Base-by-base conservation (phyloP, 2,113 vertebrate genomes). In the Xiphophorus hellerii region DNA sequence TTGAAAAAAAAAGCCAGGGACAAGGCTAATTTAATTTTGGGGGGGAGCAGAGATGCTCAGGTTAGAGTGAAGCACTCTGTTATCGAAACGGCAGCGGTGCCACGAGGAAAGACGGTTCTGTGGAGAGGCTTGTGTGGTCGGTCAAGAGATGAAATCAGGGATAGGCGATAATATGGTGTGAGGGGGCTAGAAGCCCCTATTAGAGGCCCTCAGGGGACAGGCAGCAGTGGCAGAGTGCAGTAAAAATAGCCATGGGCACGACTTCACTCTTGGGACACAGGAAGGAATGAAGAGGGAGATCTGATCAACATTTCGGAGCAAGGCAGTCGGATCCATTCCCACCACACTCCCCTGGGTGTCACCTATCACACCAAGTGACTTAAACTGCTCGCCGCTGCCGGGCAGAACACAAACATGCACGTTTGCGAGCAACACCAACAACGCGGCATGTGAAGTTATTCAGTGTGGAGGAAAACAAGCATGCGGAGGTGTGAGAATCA, bases 231-330 rank as follows among this genome's bases (percentile, higher is more conserved):
- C 74, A 89, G 82, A 88, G 86, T 63, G 82, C 78, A 84, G 90
- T 91, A 93, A 92, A 94, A 94, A 94, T 93, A 94, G 92, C 93
- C 83, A 80, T 73, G 68, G 89, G 88, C 88, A 79, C 87, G 86
- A 92, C 90, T 93, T 93, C 86, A 74, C 87, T 89, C 88, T 71
- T 79, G 89, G 88, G 88, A 90, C 82, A 15, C 48, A 30, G 76
- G 87, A 66, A 84, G 77, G 66, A 88, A 83, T 78, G 85, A 87
- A 77, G 87, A 88, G 82, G 83, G 84, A 87, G 88, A 92, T 90
- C 82, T 78, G 92, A 94, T 93, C 90, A 92, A 85, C 90, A 89
- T 91, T 89, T 92, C 87, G 85, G 77, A 68, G 91, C 79, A 62
- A 84, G 81, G 80, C 84, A 91, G 85, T 83, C 82, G 78, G 86